Evolutionary conservation across 2,113 vertebrate species (phyloP).

Genomic region (Gnathonemus longibarbis): DNA sequence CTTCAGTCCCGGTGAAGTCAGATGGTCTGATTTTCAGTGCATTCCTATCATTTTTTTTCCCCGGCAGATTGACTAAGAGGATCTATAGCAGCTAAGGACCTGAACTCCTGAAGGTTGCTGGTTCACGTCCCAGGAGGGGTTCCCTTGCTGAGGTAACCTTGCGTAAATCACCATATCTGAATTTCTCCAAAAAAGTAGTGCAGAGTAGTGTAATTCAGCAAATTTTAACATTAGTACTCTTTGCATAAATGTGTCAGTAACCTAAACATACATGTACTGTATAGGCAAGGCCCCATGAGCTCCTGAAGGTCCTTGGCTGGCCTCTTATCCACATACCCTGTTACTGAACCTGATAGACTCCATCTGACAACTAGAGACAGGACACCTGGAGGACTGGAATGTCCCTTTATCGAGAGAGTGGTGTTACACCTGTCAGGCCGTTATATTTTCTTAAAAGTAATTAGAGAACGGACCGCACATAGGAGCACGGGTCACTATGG

Average conservation of each 20-base stretch:
- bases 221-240: not conserved
- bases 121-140: not conserved
- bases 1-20: slow-evolving; percentile 1
- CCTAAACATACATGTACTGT: not conserved
- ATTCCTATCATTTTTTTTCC: not conserved
- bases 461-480: slow-evolving; percentile 51
- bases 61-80: not conserved
- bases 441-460: slow-evolving; percentile 54
- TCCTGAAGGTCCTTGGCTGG: not conserved
- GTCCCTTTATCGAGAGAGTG: not conserved
- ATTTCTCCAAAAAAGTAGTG: not conserved
- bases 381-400: not conserved
- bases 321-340: not conserved
- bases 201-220: not conserved
- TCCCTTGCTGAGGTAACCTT: not conserved
- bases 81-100: not conserved
- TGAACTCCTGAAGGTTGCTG: not conserved
- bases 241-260: not conserved
- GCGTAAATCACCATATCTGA: not conserved
- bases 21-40: not conserved
- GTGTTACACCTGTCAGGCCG: slow-evolving; percentile 30
- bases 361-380: not conserved
- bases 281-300: not conserved
- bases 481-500: slow-evolving; percentile 49
- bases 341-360: not conserved